A percentile compares a stretch with the other conserved stretches of the same genome.
These are phyloP conservation scores for Chrysolina oricalcia DNA, from an alignment of 2,888 invertebrate genomes.

Conservation along the genomic window DNA sequence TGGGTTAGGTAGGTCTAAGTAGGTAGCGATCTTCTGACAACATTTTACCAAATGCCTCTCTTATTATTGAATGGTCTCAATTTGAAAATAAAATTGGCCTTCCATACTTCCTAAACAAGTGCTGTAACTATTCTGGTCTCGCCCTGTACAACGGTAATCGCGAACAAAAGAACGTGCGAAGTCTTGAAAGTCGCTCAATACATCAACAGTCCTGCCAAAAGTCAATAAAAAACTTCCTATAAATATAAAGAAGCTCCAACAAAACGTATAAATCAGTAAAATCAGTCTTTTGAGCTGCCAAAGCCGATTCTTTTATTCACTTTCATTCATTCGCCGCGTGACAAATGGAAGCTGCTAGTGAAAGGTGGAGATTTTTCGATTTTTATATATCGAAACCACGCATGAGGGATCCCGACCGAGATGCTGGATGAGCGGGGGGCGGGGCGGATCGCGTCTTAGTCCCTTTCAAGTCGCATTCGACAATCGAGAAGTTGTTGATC, in stretches of 20 bases:
- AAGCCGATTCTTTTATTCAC: conserved; percentile 64
- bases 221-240: conserved; percentile 47
- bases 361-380: conserved; percentile 71
- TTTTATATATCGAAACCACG: conserved; percentile 68
- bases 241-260: conserved; percentile 55
- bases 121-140: too few relatives aligned
- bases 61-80: too few relatives aligned
- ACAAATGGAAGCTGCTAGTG: conserved; percentile 72
- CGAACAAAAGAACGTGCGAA: conserved; percentile 39
- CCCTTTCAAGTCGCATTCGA: conserved; percentile 53
- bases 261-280: conserved; percentile 65
- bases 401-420: conserved; percentile 58
- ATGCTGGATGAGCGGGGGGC: conserved; percentile 10
- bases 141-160: not conserved
- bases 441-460: conserved; percentile 6
- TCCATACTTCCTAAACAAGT: too few relatives aligned
- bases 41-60: too few relatives aligned
- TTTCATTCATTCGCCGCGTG: conserved; percentile 64
- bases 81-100: too few relatives aligned
- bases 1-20: too few relatives aligned
- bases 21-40: too few relatives aligned
- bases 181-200: conserved; percentile 26
- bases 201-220: conserved; percentile 25
- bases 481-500: conserved; percentile 55
- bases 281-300: conserved; percentile 62